Conservation (phyloP, 2,113 vertebrate species). For the Marcusenius ussheri region DNA sequence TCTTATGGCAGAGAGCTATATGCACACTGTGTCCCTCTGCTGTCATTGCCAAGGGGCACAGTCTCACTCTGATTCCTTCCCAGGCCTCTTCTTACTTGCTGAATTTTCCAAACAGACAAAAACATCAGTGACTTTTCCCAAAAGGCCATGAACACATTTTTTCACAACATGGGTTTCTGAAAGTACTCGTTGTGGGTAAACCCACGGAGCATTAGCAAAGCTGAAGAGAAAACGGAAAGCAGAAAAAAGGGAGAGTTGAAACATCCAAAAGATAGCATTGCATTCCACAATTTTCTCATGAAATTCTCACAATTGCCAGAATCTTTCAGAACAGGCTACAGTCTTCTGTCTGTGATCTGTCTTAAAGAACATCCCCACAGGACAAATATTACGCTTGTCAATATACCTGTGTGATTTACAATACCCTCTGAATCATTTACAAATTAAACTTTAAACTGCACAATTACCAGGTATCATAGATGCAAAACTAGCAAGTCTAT, state of each 20-base stretch:
- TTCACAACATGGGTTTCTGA: neutral
- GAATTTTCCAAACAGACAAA: neutral
- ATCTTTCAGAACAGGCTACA: neutral
- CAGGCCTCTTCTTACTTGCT: neutral
- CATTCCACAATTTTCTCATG: neutral
- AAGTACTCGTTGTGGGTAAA: neutral
- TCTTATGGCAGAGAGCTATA: neutral
- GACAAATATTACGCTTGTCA: neutral
- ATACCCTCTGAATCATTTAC: neutral
- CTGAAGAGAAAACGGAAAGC: neutral
- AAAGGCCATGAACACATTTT: neutral
- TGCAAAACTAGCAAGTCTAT: neutral
- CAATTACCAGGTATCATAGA: neutral
- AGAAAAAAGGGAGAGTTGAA: neutral
- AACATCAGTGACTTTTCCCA: neutral
- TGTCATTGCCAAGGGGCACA: neutral
- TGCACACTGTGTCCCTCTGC: neutral
- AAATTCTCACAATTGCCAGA: neutral
- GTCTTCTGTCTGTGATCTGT: neutral
- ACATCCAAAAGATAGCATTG: neutral
- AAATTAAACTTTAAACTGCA: neutral
- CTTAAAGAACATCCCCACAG: neutral
- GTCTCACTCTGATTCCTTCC: neutral
- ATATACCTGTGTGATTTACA: neutral
- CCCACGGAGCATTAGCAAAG: neutral